These are phyloP conservation scores for Odontamblyopus rebecca DNA, from an alignment of 2,797 vertebrate genomes.

Conservation along the genomic window DNA sequence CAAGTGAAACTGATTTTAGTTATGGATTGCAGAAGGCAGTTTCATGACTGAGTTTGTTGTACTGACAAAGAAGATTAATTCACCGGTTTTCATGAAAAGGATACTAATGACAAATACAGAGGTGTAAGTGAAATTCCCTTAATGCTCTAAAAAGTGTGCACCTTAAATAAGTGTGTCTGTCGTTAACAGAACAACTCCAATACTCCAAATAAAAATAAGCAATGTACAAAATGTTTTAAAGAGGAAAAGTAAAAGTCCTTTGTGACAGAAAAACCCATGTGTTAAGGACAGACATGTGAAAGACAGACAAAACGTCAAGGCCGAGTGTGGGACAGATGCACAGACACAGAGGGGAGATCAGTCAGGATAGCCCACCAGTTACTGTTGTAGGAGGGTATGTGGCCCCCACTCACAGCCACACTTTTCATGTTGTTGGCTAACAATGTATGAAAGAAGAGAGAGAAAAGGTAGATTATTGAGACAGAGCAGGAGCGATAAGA, in stretches of 20 bases:
- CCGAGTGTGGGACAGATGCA: constrained; percentile 66
- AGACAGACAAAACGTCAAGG: constrained; percentile 55
- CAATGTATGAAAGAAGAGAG: constrained; percentile 68
- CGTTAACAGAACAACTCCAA: constrained; percentile 12
- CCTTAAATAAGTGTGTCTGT: not conserved
- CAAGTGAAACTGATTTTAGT: constrained; percentile 22
- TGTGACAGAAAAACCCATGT: constrained; percentile 33
- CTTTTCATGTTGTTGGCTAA: constrained; percentile 78
- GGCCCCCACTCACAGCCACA: constrained; percentile 75
- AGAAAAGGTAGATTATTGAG: constrained; percentile 67
- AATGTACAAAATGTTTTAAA: constrained; percentile 16
- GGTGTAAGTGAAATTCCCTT: not conserved
- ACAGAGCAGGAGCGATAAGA: constrained; percentile 50
- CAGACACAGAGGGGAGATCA: constrained; percentile 66
- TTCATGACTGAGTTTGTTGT: too few species aligned
- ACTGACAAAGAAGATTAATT: not conserved
- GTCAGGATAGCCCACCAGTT: constrained; percentile 83
- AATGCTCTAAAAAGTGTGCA: not conserved
- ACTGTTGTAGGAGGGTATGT: constrained; percentile 77
- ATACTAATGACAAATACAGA: not conserved
- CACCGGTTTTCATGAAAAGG: not conserved
- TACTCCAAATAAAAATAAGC: constrained; percentile 34
- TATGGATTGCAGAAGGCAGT: not conserved
- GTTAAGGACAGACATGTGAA: constrained; percentile 60
- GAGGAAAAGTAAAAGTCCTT: constrained; percentile 30